These are phyloP conservation scores for Gymnocheta viridis DNA, from an alignment of 2,888 invertebrate species.

Conservation along the genomic window DNA sequence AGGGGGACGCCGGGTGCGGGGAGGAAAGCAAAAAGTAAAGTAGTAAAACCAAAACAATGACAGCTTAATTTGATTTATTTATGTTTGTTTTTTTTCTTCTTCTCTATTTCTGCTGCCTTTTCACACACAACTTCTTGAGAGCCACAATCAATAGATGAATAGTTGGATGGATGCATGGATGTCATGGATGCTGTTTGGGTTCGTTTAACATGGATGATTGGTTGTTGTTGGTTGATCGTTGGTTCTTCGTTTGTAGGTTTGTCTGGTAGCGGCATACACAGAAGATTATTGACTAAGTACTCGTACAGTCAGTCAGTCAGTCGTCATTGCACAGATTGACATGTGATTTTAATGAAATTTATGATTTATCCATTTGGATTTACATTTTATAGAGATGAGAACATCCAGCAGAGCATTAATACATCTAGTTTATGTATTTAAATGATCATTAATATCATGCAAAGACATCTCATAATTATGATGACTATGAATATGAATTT, in stretches of 20 bases:
- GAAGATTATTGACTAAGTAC: slow-evolving; percentile 54
- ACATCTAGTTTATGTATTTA: not conserved
- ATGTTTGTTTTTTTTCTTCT: slow-evolving; percentile 12
- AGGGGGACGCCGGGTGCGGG: not conserved
- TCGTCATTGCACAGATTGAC: slow-evolving; percentile 56
- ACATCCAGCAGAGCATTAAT: not conserved
- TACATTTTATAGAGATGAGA: slow-evolving; percentile 32
- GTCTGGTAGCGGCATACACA: slow-evolving; percentile 18
- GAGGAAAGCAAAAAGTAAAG: not conserved
- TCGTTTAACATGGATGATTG: slow-evolving; percentile 19
- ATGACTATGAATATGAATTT: not conserved
- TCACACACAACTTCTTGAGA: slow-evolving; percentile 29
- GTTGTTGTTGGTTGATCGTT: slow-evolving; percentile 27
- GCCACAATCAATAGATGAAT: slow-evolving; percentile 4
- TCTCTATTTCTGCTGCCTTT: slow-evolving; percentile 24
- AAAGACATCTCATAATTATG: slow-evolving; percentile 20
- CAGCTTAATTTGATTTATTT: slow-evolving; percentile 69
- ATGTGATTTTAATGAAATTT: slow-evolving; percentile 62
- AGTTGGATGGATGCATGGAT: not conserved
- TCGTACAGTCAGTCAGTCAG: slow-evolving; percentile 45
- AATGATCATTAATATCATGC: slow-evolving; percentile 3
- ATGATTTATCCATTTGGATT: slow-evolving; percentile 59
- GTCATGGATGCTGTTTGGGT: slow-evolving; percentile 10
- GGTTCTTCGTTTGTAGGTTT: not conserved
- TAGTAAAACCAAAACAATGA: slow-evolving; percentile 56